These are phyloP conservation scores for Columba janthina DNA, from an alignment of 2,113 vertebrate species.

Conservation along the genomic window DNA sequence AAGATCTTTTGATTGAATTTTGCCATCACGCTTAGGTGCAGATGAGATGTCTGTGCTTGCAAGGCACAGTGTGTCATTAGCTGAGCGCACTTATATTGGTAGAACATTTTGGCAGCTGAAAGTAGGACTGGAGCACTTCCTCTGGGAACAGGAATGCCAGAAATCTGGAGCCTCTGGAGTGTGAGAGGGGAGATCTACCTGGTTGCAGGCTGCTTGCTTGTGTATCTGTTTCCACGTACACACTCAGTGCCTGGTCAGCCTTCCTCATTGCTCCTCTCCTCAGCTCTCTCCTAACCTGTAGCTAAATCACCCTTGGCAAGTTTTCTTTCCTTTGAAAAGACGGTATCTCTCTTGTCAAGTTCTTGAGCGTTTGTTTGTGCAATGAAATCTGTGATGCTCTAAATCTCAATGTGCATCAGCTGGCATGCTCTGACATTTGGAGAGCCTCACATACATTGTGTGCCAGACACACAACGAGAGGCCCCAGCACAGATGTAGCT, in stretches of 20 bases:
- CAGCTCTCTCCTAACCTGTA: slow-evolving; percentile 34
- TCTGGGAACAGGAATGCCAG: neutral
- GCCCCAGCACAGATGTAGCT: slow-evolving; percentile 69
- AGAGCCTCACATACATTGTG: slow-evolving; percentile 19
- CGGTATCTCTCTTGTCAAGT: slow-evolving; percentile 50
- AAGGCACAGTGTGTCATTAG: neutral
- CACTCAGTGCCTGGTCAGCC: neutral
- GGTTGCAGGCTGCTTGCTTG: neutral
- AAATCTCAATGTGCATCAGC: slow-evolving; percentile 71
- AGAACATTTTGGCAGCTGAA: neutral
- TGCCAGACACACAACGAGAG: slow-evolving; percentile 60
- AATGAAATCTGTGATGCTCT: slow-evolving; percentile 65
- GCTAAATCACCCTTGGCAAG: slow-evolving; percentile 48
- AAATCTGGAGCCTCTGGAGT: neutral
- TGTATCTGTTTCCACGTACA: neutral
- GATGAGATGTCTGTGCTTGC: neutral
- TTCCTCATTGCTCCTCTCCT: slow-evolving; percentile 2
- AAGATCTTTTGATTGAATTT: neutral
- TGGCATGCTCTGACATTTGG: slow-evolving; percentile 66
- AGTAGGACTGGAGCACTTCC: neutral
- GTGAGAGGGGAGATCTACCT: neutral
- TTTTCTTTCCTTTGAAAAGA: slow-evolving; percentile 19
- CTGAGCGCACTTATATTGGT: neutral
- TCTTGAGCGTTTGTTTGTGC: slow-evolving; percentile 60
- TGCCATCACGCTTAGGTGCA: neutral